These are phyloP conservation scores for Drosophila algonquin DNA, from an alignment of 2,888 invertebrate species.

Conservation along the genomic window DNA sequence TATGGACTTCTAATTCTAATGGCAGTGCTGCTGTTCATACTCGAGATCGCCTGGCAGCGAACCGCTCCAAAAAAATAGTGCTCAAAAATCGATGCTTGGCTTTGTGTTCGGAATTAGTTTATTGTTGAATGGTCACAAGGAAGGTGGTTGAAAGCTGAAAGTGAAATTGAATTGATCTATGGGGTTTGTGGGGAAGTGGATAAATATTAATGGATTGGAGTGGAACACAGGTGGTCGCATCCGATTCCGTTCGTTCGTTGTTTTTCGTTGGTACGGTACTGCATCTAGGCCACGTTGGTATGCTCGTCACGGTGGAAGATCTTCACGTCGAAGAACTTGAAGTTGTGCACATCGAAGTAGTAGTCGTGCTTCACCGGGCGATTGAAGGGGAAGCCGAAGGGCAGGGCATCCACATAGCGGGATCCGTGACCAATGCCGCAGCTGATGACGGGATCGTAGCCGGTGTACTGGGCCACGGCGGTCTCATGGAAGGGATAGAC, in stretches of 20 bases:
- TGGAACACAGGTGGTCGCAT: slow-evolving; percentile 7
- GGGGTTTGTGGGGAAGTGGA: slow-evolving; percentile 36
- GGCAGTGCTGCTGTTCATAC: slow-evolving; percentile 31
- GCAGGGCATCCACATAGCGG: slow-evolving; percentile 84
- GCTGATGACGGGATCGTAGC: slow-evolving; percentile 85
- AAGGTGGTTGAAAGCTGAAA: slow-evolving; percentile 27
- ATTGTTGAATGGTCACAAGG: slow-evolving; percentile 38
- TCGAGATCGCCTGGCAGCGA: slow-evolving; percentile 31
- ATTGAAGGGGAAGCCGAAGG: slow-evolving; percentile 91
- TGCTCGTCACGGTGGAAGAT: slow-evolving; percentile 87
- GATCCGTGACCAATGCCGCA: slow-evolving; percentile 85
- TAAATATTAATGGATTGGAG: not conserved
- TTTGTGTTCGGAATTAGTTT: slow-evolving; percentile 33
- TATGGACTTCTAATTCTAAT: slow-evolving; percentile 44
- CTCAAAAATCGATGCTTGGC: too few species aligned
- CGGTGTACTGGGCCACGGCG: slow-evolving; percentile 84
- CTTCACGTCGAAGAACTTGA: slow-evolving; percentile 87
- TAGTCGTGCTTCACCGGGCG: slow-evolving; percentile 86
- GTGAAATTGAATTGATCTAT: slow-evolving; percentile 46
- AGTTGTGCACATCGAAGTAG: slow-evolving; percentile 88
- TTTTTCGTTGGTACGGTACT: slow-evolving; percentile 61
- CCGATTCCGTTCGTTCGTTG: slow-evolving; percentile 24
- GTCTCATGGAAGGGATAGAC: slow-evolving; percentile 85
- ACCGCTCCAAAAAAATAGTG: too few species aligned
- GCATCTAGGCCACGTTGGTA: slow-evolving; percentile 77